Evolutionary conservation across 2,888 invertebrate species (phyloP).

Genomic region (Diabrotica balteata): DNA sequence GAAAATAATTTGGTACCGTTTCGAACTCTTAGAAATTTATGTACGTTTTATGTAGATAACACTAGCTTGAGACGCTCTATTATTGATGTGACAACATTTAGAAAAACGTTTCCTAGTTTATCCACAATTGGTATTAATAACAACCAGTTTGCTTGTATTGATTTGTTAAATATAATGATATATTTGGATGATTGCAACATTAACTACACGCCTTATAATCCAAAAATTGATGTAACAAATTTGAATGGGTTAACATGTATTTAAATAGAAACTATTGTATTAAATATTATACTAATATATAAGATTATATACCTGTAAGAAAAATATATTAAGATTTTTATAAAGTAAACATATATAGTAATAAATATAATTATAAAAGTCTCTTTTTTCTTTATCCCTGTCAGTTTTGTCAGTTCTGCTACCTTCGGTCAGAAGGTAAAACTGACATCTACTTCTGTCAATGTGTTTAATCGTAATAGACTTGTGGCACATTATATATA

Average conservation of each 20-base stretch:
- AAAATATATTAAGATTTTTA: too few relatives aligned
- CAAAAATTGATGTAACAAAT: not conserved
- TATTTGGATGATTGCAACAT: not conserved
- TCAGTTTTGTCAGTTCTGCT: too few relatives aligned
- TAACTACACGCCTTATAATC: not conserved
- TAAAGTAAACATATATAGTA: too few relatives aligned
- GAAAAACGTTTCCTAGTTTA: not conserved
- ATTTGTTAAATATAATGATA: not conserved
- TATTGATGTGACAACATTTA: not conserved
- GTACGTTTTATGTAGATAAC: not conserved
- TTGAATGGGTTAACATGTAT: not conserved
- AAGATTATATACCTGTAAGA: too few relatives aligned
- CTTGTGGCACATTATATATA: too few relatives aligned
- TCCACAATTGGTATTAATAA: not conserved
- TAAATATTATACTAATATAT: too few relatives aligned
- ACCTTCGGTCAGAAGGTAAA: too few relatives aligned
- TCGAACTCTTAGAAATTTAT: not conserved
- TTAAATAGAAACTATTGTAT: not conserved
- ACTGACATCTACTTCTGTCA: too few relatives aligned
- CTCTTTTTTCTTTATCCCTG: too few relatives aligned
- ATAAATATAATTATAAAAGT: too few relatives aligned
- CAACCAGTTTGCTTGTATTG: not conserved
- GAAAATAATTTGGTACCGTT: not conserved
- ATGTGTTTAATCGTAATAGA: too few relatives aligned
- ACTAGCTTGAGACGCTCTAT: not conserved